Evolutionary conservation across 2,797 vertebrate species (phyloP).

Genomic region (Gymnoscopelus microlampas): DNA sequence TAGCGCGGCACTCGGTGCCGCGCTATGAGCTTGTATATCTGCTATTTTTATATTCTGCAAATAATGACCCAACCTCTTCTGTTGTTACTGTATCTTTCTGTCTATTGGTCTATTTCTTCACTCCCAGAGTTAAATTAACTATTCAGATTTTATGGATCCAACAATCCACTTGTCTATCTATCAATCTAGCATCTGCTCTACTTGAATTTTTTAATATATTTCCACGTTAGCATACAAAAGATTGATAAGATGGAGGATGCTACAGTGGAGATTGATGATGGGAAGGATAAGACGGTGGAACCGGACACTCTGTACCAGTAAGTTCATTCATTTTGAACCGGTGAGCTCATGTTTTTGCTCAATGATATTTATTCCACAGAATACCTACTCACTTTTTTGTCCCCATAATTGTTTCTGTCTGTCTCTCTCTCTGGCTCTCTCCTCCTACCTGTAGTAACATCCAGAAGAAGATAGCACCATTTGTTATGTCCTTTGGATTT

Average conservation of each 20-base stretch:
- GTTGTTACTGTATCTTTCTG: neutral
- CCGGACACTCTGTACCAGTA: conserved; percentile 82
- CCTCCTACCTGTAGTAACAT: conserved; percentile 68
- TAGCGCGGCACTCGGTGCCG: no score
- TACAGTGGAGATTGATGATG: conserved; percentile 88
- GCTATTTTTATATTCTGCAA: no score
- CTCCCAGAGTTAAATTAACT: no score
- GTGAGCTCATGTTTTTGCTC: neutral
- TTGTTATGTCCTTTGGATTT: conserved; percentile 92
- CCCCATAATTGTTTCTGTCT: neutral
- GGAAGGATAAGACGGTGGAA: conserved; percentile 73
- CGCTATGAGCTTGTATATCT: no score
- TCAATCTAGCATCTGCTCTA: no score
- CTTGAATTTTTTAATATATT: neutral
- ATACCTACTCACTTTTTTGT: neutral
- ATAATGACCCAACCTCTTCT: no score
- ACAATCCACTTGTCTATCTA: no score
- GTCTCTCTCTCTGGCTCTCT: neutral
- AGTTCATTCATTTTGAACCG: conserved; percentile 47
- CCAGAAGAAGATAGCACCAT: conserved; percentile 79
- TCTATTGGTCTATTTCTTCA: neutral
- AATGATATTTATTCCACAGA: no score
- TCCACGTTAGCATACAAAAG: conserved; percentile 55
- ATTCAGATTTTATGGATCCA: no score
- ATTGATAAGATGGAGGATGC: conserved; percentile 79